Base-by-base conservation (phyloP, 92 coral and sea anemone species). In the Palythoa grandiflora region DNA sequence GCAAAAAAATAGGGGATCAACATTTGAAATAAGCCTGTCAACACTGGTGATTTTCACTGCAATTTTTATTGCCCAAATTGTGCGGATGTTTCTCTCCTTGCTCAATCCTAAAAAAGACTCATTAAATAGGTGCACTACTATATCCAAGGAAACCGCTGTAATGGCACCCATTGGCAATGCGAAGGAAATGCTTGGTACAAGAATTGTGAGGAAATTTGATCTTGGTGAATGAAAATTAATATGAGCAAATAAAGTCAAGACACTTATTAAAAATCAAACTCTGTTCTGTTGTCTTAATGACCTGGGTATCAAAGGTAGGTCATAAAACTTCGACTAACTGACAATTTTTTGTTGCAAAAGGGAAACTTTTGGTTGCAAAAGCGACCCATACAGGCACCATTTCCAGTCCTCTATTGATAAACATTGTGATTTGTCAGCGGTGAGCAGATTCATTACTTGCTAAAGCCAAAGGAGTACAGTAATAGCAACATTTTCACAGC, bases 221-320 rank as follows among this genome's bases (percentile, higher is more conserved):
- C 51, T 72, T 72, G 71, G 71, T 63, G 71, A 3, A 63, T 6
- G 20, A 63, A 40, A 9, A 9, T 6, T 73, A 28, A 28, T 28
- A 28, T 28, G 63, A 51, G 36, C 83, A 77, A 77, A 77, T 77
- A 77, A 77, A 77, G 21, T 47, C 68, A 51, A 77, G 61, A 77
- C 61, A 77, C 83, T 77, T 77, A 77, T 17, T 21, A 51, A 28
- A 28, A 28, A 28, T 57, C 16, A 63, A 51, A 51, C 68, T n/a
- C 19, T 77, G 1, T 57, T 20, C 63, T 28, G 28, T 28, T 77
- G 66, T 77, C 37, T 72, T 72, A 72, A 72, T 72, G 77, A 72
- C 51, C 77, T 72, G 77, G 77, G 37, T n/a, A 38, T 72, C 77
- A 72, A 72, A 72, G 77, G 77, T 72, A 72, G 77, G 77, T 72